A percentile compares a stretch with the other conserved stretches of the same genome.
Evolutionary conservation across 2,797 vertebrate species (phyloP).

Genomic region (Pampus argenteus): DNA sequence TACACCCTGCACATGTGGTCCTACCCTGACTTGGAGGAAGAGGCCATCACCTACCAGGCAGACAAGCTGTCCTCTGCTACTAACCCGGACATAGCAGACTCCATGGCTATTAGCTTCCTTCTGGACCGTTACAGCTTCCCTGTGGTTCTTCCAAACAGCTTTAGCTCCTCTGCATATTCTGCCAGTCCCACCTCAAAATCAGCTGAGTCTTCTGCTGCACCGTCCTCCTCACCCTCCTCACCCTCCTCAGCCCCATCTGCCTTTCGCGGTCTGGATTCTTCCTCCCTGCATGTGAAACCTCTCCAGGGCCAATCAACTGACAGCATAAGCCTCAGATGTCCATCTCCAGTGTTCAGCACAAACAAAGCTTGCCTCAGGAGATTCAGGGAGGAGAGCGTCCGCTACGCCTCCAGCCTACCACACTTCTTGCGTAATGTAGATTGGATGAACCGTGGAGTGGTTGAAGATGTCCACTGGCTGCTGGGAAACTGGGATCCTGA

Average conservation of each 20-base stretch:
- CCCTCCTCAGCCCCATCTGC: not conserved
- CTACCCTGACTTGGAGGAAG: conserved; percentile 76
- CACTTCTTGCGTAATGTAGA: conserved; percentile 79
- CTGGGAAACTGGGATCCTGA: conserved; percentile 76
- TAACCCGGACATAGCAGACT: conserved; percentile 80
- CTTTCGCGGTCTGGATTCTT: not conserved
- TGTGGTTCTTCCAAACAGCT: conserved; percentile 81
- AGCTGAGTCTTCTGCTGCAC: not conserved
- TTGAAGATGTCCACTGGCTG: conserved; percentile 85
- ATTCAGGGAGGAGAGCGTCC: conserved; percentile 76
- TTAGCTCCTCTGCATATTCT: conserved; percentile 10
- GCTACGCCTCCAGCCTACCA: conserved; percentile 80
- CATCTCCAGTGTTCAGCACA: not conserved
- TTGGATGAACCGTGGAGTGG: conserved; percentile 78
- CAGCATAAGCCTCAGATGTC: not conserved
- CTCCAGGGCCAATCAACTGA: not conserved
- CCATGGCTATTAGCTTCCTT: conserved; percentile 85
- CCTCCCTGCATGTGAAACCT: not conserved
- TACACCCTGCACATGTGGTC: conserved; percentile 86
- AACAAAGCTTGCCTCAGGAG: conserved; percentile 58
- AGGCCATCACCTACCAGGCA: conserved; percentile 81
- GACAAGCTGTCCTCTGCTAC: conserved; percentile 85
- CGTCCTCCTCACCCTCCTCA: not conserved
- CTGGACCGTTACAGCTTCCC: conserved; percentile 85
- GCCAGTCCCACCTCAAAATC: conserved; percentile 10